Base-by-base conservation (phyloP, 2,797 vertebrate species). In the Poeciliopsis paucimaculata region DNA sequence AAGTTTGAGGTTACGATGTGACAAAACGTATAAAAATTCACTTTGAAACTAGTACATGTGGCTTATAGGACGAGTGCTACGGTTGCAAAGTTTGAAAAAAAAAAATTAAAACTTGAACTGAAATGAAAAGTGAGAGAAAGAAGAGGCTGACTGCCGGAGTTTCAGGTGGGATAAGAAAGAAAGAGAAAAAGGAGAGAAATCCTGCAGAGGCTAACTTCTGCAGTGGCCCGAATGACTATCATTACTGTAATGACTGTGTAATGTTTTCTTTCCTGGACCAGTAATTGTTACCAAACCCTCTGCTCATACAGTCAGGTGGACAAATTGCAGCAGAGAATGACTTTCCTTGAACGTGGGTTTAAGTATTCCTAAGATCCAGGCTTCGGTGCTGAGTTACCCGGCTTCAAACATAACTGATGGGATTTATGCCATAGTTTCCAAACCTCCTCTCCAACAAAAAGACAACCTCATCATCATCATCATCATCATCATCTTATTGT, bases 241-340 rank as follows among this genome's bases (percentile, higher is more conserved):
- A 95, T 96, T 95, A 96, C 90, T 93, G 90, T 95, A 95, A 96
- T 95, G 93, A 91, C 92, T 89, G 91, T 89, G 89, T 95, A 94
- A 95, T 95, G 93, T 94, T 94, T 95, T 93, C 92, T 94, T 95
- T 95, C 94, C 92, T 93, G 92, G 90, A 81, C 87, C 91, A 92
- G 92, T 95, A 95, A 95, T 95, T 95, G 94, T 95, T 95, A 92
- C 92, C 94, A 94, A 95, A 85, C 93, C 88, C 53, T 84, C 90
- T 86, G 90, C 89, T 94, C 92, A 93, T 91, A 91, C 87, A 90
- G 86, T 86, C 94, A 95, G 94, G 93, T 95, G 94, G 91, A 95
- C 94, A 94, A 93, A 94, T 94, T 92, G 90, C 92, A 83, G 84
- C 83, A 36, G 72, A 87, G 88, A 84, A 79, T 87, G 83, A 90